Percentiles rank a stretch among this genome's conserved stretches.
Evolutionary conservation across 2,888 invertebrate genomes (phyloP).

Genomic region (Trissolcus japonicus): DNA sequence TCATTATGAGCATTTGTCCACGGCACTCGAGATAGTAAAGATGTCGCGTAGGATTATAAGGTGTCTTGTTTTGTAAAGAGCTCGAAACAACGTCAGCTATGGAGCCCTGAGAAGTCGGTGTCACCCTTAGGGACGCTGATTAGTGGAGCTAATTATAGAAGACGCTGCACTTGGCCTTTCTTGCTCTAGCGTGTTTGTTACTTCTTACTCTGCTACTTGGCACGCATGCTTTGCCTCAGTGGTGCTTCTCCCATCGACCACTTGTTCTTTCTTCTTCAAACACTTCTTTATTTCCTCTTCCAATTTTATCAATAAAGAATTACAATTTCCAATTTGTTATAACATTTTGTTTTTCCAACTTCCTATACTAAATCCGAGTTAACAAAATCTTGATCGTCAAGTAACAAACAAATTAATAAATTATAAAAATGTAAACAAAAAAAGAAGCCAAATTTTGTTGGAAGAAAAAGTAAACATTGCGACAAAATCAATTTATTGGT

Average conservation of each 20-base stretch:
- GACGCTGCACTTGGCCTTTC: constrained; percentile 61
- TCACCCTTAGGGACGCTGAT: constrained; percentile 61
- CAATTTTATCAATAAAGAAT: too few relatives aligned
- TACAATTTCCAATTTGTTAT: too few relatives aligned
- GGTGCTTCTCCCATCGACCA: constrained; percentile 47
- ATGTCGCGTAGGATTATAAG: constrained; percentile 58
- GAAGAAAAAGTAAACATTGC: background rate
- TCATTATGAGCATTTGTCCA: constrained; percentile 7
- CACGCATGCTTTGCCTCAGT: constrained; percentile 50
- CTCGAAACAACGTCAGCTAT: constrained; percentile 54
- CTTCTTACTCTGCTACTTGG: constrained; percentile 59
- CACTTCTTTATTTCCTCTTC: background rate
- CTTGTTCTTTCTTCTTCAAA: constrained; percentile 31
- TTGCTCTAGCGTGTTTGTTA: constrained; percentile 60
- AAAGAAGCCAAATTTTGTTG: background rate
- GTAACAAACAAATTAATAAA: too few relatives aligned
- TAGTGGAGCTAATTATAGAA: constrained; percentile 67
- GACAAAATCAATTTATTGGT: too few relatives aligned
- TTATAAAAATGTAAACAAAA: too few relatives aligned
- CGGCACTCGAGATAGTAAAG: constrained; percentile 45
- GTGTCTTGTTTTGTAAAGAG: constrained; percentile 47
- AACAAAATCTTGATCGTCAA: too few relatives aligned
- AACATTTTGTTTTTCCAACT: too few relatives aligned
- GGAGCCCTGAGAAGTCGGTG: constrained; percentile 50
- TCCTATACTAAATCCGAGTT: too few relatives aligned